Evolutionary conservation across 2,113 vertebrate genomes (phyloP).

Genomic region (Trochalopteron elliotii): DNA sequence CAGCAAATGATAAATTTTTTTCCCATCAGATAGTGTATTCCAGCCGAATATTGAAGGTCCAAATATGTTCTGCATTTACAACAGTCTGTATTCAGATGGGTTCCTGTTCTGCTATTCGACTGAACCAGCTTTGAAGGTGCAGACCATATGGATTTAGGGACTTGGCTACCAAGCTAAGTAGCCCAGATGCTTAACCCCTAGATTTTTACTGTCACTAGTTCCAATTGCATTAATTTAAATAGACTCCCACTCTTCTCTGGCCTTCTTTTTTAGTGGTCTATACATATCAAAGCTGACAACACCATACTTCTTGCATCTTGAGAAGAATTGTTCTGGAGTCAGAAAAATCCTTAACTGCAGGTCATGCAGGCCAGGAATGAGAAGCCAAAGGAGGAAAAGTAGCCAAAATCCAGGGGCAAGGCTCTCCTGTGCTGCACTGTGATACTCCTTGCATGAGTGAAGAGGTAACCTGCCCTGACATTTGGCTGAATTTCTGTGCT

Average conservation of each 20-base stretch:
- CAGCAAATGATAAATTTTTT: background rate
- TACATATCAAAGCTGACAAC: background rate
- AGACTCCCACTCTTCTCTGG: background rate
- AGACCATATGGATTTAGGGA: background rate
- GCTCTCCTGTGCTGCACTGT: background rate
- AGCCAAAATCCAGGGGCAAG: background rate
- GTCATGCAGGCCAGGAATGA: background rate
- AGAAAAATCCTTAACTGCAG: background rate
- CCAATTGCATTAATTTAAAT: background rate
- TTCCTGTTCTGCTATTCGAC: background rate
- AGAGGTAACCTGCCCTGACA: rapidly evolving
- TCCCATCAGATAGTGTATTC: background rate
- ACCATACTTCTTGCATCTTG: background rate
- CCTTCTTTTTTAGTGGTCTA: background rate
- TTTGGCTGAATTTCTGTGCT: background rate
- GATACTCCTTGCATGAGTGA: rapidly evolving
- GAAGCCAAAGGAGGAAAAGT: background rate
- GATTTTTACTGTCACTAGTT: background rate
- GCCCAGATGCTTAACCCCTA: background rate
- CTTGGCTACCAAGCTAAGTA: background rate
- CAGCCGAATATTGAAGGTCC: background rate
- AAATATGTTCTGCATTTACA: background rate
- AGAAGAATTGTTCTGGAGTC: background rate
- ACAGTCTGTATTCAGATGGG: background rate
- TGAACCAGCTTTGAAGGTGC: background rate